Base-by-base conservation (phyloP, 2,797 vertebrate species). In the Spondyliosoma cantharus region DNA sequence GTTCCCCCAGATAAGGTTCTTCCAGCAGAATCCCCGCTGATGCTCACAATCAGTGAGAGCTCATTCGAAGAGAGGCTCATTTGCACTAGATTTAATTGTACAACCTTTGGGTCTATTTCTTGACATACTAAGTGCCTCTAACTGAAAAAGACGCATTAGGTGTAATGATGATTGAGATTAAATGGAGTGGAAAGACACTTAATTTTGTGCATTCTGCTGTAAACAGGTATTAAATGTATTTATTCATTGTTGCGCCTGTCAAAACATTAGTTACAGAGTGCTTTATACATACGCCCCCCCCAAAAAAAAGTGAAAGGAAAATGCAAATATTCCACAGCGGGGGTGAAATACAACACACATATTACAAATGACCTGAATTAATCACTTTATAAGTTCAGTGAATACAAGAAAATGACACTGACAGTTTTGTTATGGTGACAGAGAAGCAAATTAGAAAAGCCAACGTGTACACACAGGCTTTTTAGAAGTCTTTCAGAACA, bases 401-500 rank as follows among this genome's bases (percentile, higher is more conserved):
- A 67, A 67, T 73, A 7, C 22, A 61, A 68, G 7, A 72, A 24
- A 27, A 52, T n/a, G 43, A 63, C 2, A 7, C 27, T 15, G 43
- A 49, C 50, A 27, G 32, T 50, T n/a, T n/a, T 32, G 4, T 53
- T 22, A 24, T 19, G 29, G 27, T 49, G 43, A 29, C 60, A 27
- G 58, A 42, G 29, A 0, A 61, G 56, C 27, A 42, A 37, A 61
- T 60, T 17, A 53, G 13, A 69, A 25, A 57, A 27, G 8, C 16
- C 27, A 49, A 43, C 17, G 56, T 59, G 25, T 61, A 42, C 15
- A 45, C 48, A 45, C 25, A 61, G 16, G 57, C 27, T 46, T 70
- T 61, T 69, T 17, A 49, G n/a, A 62, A 42, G 50, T 49, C 54
- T 63, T 77, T 50, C 14, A 64, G 50, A 59, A 29, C 20, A 50